A percentile compares a stretch with the other conserved stretches of the same genome.
These are phyloP conservation scores for Porites evermanni DNA, from an alignment of 92 coral and sea anemone species.

Conservation along the genomic window DNA sequence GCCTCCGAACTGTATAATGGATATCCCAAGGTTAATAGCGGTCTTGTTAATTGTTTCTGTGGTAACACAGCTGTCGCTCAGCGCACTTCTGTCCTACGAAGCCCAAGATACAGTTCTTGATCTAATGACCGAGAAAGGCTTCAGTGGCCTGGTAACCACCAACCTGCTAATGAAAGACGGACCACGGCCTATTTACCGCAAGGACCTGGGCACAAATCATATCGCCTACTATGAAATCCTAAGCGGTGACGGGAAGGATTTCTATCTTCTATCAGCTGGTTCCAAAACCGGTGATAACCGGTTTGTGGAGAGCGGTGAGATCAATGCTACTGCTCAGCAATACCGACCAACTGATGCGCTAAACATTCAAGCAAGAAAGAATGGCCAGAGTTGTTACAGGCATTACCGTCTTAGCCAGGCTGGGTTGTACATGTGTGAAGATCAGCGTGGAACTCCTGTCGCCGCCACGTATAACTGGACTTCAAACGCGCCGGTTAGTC, in stretches of 20 bases:
- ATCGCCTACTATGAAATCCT: slow-evolving; percentile 61
- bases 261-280: slow-evolving; percentile 56
- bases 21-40: not conserved
- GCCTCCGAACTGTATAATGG: not conserved
- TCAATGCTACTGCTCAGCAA: slow-evolving; percentile 12
- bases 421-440: slow-evolving; percentile 66
- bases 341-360: slow-evolving; percentile 50
- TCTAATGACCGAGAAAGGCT: slow-evolving; percentile 25
- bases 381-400: slow-evolving; percentile 50
- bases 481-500: slow-evolving; percentile 56
- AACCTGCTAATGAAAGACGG: slow-evolving; percentile 13
- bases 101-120: slow-evolving; percentile 60
- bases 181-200: slow-evolving; percentile 58
- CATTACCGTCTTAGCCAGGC: slow-evolving; percentile 56
- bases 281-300: slow-evolving; percentile 60
- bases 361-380: slow-evolving; percentile 36
- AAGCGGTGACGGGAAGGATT: slow-evolving; percentile 40
- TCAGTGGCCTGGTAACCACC: slow-evolving; percentile 17
- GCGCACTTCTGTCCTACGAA: slow-evolving; percentile 43
- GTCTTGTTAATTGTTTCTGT: slow-evolving; percentile 5
- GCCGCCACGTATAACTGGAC: slow-evolving; percentile 62
- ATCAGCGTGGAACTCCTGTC: slow-evolving; percentile 39
- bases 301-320: slow-evolving; percentile 53
- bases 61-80: not conserved
- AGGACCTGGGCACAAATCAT: slow-evolving; percentile 60